Conservation (phyloP, 1,140 invertebrate genomes). For the Steinernema feltiae region DNA sequence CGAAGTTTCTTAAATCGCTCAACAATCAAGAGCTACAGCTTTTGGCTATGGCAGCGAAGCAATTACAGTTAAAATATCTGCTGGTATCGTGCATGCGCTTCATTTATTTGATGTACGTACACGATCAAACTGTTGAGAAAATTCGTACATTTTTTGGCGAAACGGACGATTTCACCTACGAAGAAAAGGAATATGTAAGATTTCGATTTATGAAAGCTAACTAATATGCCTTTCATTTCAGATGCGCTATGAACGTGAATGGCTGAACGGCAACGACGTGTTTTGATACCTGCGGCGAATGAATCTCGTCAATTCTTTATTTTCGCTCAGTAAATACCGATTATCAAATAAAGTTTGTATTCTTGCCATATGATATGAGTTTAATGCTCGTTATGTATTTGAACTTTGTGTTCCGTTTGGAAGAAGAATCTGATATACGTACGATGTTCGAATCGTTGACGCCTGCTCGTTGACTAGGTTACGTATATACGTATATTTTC, state of each 20-base stretch:
- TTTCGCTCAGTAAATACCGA: too few species aligned
- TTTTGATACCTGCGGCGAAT: background rate
- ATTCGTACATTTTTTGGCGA: background rate
- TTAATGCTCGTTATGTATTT: too few species aligned
- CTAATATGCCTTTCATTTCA: background rate
- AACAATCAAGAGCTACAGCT: background rate
- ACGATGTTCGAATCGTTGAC: background rate
- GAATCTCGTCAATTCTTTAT: too few species aligned
- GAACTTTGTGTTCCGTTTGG: background rate
- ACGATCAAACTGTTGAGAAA: background rate
- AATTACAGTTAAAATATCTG: background rate
- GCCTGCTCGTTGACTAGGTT: too few species aligned
- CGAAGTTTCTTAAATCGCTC: background rate
- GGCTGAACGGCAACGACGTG: background rate
- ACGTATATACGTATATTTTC: background rate
- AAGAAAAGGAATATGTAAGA: conserved; percentile 6
- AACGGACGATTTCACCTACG: background rate
- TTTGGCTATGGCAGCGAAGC: background rate
- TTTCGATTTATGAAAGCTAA: background rate
- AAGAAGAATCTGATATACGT: background rate
- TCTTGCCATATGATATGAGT: too few species aligned
- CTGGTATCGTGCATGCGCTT: background rate
- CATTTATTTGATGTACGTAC: background rate
- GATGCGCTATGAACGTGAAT: background rate
- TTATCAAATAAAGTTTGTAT: too few species aligned